phyloP scores from a whole-genome alignment of 23 tunicate species.

The Halocynthia roretzi region DNA sequence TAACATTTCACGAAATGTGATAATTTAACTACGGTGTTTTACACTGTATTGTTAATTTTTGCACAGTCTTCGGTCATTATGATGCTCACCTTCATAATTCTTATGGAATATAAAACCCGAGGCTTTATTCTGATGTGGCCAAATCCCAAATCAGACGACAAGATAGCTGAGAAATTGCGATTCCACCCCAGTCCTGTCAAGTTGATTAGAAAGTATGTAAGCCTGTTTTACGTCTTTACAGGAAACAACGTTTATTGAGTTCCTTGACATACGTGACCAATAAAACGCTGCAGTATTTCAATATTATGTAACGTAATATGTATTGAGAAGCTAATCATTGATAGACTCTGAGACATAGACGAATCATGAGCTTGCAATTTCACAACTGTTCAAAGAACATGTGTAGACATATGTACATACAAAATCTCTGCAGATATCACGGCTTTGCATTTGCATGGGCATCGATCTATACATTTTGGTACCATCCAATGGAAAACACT shows the following conservation, averaged over 20 bases:
- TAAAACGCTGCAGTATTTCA: too few relatives aligned
- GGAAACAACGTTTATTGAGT: neutral
- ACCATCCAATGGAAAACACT: conserved; percentile 99
- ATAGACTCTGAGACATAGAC: too few relatives aligned
- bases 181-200: conserved; percentile 59
- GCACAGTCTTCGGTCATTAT: conserved; percentile 92
- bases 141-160: conserved; percentile 74
- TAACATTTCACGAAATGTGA: neutral
- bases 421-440: conserved; percentile 56
- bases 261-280: neutral
- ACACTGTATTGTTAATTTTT: neutral
- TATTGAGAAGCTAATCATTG: too few relatives aligned
- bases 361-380: too few relatives aligned
- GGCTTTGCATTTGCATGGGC: conserved; percentile 97
- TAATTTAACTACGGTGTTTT: neutral
- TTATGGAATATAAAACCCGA: conserved; percentile 90
- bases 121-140: conserved; percentile 97
- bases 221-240: neutral
- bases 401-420: neutral
- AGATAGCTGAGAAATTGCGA: conserved; percentile 55
- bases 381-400: too few relatives aligned
- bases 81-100: conserved; percentile 79
- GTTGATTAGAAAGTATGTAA: conserved; percentile 74
- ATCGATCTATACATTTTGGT: conserved; percentile 95
- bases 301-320: too few relatives aligned